Percentiles rank a stretch among this genome's conserved stretches.
phyloP scores from a whole-genome alignment of 2,113 vertebrate species.

The Calidris pugnax region DNA sequence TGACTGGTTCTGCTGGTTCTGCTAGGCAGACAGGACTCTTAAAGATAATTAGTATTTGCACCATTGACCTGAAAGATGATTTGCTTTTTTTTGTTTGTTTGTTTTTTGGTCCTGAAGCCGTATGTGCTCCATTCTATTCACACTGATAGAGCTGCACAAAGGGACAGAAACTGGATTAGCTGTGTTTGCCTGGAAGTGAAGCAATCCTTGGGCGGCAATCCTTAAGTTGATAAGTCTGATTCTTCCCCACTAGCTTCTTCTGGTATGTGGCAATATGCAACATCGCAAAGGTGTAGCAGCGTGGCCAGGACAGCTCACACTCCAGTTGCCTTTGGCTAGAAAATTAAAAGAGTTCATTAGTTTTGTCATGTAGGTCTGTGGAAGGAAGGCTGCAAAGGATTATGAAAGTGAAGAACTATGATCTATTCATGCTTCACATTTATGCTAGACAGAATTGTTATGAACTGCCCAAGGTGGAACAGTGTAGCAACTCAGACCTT shows the following conservation, averaged over 20 bases:
- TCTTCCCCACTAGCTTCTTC: neutral
- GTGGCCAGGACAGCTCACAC: neutral
- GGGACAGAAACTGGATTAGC: neutral
- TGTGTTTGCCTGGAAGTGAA: neutral
- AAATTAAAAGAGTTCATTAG: neutral
- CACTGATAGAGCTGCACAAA: neutral
- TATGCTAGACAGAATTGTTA: neutral
- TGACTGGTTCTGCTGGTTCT: slow-evolving; percentile 46
- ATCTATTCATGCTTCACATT: neutral
- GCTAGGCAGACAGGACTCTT: neutral
- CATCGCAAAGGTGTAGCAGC: neutral
- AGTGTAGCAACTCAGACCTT: neutral
- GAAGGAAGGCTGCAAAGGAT: neutral
- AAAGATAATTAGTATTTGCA: slow-evolving; percentile 34
- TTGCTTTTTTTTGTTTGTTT: neutral
- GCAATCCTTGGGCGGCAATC: neutral
- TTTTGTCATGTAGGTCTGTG: neutral
- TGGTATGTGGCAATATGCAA: neutral
- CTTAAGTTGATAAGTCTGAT: neutral
- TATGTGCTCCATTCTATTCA: neutral
- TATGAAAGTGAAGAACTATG: neutral
- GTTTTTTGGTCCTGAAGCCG: neutral
- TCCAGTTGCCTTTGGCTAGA: neutral
- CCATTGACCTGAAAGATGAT: neutral
- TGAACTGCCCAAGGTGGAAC: neutral